phyloP scores from a whole-genome alignment of 2,113 vertebrate genomes.

The Pimephales promelas region DNA sequence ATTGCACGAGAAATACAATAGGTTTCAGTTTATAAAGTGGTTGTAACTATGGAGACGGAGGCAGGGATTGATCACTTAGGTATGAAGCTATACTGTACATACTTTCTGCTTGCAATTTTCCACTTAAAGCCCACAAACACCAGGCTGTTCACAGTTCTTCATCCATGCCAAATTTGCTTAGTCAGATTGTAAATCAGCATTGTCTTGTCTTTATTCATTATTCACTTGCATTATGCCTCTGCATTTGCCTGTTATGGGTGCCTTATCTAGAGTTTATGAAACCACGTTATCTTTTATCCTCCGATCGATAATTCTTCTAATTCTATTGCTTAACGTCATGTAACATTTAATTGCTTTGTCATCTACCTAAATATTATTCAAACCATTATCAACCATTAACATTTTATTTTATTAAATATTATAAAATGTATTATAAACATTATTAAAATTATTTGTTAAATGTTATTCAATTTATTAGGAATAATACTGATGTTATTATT shows the following conservation, averaged over 20 bases:
- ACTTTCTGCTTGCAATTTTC: not conserved
- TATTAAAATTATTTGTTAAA: not conserved
- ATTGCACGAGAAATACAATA: not conserved
- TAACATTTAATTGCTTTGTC: too few relatives aligned
- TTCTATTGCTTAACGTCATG: not conserved
- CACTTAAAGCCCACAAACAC: conserved; percentile 6
- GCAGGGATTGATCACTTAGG: not conserved
- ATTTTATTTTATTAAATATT: conserved; percentile 1
- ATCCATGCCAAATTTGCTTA: conserved; percentile 22
- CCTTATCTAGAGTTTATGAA: not conserved
- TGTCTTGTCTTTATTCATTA: not conserved
- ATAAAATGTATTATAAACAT: too few relatives aligned
- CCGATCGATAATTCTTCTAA: conserved; percentile 11
- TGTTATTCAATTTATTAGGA: not conserved
- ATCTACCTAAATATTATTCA: not conserved
- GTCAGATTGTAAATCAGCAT: conserved; percentile 23
- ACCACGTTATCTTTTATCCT: not conserved
- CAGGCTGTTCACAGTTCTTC: conserved; percentile 10
- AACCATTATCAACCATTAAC: not conserved
- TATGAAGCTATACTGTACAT: not conserved
- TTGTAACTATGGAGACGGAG: conserved; percentile 18
- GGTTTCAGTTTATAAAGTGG: not conserved
- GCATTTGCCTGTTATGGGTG: not conserved
- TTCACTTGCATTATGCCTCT: conserved; percentile 12
- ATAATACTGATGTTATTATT: not conserved